Conservation (phyloP, 2,888 invertebrate species). For the Diachrysia chrysitis region DNA sequence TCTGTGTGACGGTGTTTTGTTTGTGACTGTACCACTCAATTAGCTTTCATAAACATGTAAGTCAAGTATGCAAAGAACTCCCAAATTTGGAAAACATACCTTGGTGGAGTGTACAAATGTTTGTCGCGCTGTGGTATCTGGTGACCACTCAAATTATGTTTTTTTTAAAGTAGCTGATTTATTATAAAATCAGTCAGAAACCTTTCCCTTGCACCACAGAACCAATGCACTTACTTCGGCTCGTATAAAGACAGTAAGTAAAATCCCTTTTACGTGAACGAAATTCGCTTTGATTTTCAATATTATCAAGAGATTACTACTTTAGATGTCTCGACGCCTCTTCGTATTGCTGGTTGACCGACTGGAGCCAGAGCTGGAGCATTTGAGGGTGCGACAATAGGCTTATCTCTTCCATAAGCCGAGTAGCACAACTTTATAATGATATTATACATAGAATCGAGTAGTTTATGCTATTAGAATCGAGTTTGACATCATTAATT, state of each 20-base stretch:
- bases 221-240: constrained; percentile 54
- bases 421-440: background rate
- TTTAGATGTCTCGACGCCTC: constrained; percentile 11
- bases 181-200: no score
- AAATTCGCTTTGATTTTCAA: constrained; percentile 58
- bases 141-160: no score
- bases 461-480: background rate
- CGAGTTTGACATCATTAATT: background rate
- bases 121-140: no score
- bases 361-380: background rate
- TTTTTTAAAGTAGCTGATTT: no score
- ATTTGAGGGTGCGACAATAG: background rate
- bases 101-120: no score
- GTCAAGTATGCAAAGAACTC: no score
- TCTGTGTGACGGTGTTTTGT: no score
- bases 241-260: constrained; percentile 46
- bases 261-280: constrained; percentile 48
- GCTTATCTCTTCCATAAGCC: background rate
- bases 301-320: constrained; percentile 39
- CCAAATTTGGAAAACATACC: no score
- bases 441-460: no score
- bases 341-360: no score
- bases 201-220: constrained; percentile 21
- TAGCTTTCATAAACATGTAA: no score
- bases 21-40: no score